phyloP scores from a whole-genome alignment of 2,113 vertebrate species.

The Bagarius yarrelli region DNA sequence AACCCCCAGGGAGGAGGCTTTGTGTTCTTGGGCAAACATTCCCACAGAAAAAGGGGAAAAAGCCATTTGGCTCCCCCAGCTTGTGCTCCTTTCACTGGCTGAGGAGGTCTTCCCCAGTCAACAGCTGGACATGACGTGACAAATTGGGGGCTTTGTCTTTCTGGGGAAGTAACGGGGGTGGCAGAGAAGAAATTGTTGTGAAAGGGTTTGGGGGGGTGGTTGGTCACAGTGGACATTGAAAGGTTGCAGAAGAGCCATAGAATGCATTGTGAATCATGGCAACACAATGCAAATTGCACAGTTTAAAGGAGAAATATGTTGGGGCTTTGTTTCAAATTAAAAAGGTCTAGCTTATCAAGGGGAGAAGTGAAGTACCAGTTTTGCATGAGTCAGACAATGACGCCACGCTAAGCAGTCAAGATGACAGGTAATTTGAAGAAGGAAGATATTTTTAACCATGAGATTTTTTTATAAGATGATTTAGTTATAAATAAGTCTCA shows the following conservation, averaged over 20 bases:
- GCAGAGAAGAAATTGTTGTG: conserved; percentile 40
- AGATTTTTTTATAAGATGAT: conserved; percentile 36
- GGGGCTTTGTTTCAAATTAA: conserved; percentile 55
- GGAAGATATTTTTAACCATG: conserved; percentile 2
- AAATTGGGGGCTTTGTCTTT: conserved; percentile 84
- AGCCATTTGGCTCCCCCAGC: conserved; percentile 79
- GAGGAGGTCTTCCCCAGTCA: conserved; percentile 82
- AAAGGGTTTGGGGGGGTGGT: not conserved
- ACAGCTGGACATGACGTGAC: conserved; percentile 96
- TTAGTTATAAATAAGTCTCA: conserved; percentile 46
- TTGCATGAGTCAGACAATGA: conserved; percentile 17
- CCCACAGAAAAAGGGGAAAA: conserved; percentile 82
- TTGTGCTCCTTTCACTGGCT: conserved; percentile 53
- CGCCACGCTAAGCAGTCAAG: conserved; percentile 15
- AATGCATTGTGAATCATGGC: conserved; percentile 54
- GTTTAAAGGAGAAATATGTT: conserved; percentile 55
- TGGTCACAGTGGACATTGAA: conserved; percentile 63
- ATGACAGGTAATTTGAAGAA: conserved; percentile 41
- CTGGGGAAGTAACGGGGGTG: conserved; percentile 47
- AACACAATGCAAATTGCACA: conserved; percentile 55
- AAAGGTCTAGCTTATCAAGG: conserved; percentile 46
- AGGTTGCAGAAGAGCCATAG: conserved; percentile 57
- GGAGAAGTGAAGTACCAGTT: conserved; percentile 40
- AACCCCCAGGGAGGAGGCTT: conserved; percentile 57
- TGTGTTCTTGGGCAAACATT: conserved; percentile 81